Evolutionary conservation across 2,113 vertebrate species (phyloP).

Genomic region (Anarhynchus alexandrinus): DNA sequence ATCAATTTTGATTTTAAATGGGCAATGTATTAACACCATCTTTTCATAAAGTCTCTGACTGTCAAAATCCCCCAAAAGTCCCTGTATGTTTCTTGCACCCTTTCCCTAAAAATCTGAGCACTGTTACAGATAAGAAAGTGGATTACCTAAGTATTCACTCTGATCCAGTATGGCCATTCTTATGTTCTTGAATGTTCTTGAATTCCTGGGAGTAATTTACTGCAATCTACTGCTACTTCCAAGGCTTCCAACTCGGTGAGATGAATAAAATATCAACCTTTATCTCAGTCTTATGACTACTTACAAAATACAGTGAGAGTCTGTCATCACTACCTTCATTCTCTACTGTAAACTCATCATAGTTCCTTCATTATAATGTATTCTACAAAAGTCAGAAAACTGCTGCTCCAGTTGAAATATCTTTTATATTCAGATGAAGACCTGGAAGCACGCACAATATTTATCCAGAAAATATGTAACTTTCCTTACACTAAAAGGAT

Average conservation of each 20-base stretch:
- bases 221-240: background rate
- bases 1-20: background rate
- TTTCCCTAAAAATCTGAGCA: background rate
- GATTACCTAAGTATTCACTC: background rate
- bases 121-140: background rate
- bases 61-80: rapidly evolving
- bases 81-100: background rate
- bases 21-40: background rate
- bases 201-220: background rate
- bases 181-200: background rate
- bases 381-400: background rate
- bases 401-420: background rate
- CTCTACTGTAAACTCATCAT: background rate
- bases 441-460: background rate
- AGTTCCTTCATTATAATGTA: background rate
- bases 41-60: background rate
- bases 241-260: background rate
- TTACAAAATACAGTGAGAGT: background rate
- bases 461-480: background rate
- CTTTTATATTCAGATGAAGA: background rate
- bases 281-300: background rate
- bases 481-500: background rate
- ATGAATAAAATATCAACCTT: background rate
- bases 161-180: background rate
- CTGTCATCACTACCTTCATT: background rate